These are phyloP conservation scores for Ramphastos sulfuratus DNA, from an alignment of 2,113 vertebrate species.

Conservation along the genomic window DNA sequence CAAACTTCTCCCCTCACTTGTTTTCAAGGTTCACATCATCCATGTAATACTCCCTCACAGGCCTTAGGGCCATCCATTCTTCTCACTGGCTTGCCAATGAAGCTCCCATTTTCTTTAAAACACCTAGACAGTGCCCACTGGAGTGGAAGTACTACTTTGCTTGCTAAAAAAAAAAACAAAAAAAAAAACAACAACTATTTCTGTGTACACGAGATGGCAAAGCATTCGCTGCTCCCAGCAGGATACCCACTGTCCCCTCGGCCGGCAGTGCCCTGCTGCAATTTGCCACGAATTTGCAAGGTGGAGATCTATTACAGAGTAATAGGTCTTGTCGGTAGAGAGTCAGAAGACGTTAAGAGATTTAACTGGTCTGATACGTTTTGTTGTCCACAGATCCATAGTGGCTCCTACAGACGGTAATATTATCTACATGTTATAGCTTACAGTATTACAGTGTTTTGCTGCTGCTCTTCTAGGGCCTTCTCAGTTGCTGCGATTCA, in stretches of 20 bases:
- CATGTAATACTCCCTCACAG: too few relatives aligned
- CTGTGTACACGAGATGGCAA: fast-evolving
- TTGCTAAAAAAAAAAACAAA: not conserved
- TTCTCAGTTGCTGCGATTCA: not conserved
- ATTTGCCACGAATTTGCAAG: fast-evolving
- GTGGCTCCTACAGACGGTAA: not conserved
- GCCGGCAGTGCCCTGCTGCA: fast-evolving
- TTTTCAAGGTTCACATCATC: fast-evolving
- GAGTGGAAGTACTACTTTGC: too few relatives aligned
- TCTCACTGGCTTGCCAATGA: not conserved
- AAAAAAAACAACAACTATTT: not conserved
- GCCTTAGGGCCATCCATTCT: not conserved
- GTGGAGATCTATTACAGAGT: not conserved
- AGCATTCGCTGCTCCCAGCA: fast-evolving
- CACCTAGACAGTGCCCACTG: fast-evolving
- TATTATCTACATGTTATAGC: fast-evolving
- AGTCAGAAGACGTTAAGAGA: not conserved
- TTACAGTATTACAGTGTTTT: not conserved
- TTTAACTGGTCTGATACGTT: not conserved
- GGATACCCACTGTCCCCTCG: fast-evolving
- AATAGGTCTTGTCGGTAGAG: not conserved
- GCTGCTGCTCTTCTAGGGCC: not conserved
- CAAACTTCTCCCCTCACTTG: fast-evolving
- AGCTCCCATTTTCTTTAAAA: not conserved
- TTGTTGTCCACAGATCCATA: not conserved